phyloP scores from a whole-genome alignment of 2,113 vertebrate genomes.

The Xenopus borealis region DNA sequence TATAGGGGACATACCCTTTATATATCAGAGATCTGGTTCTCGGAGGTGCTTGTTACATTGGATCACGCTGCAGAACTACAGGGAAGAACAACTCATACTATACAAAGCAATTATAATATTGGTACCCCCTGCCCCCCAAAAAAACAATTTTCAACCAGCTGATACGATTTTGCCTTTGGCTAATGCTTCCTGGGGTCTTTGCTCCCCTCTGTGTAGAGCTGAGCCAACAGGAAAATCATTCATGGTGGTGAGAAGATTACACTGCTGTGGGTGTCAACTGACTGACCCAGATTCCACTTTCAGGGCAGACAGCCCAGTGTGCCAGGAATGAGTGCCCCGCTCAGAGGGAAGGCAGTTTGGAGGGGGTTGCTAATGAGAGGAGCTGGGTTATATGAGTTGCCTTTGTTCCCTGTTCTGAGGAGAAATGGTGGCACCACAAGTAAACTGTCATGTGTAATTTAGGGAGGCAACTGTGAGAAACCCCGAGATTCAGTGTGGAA shows the following conservation, averaged over 20 bases:
- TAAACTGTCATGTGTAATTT: not conserved
- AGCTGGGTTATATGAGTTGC: no score
- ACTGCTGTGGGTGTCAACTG: not conserved
- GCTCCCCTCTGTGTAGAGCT: not conserved
- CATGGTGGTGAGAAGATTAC: not conserved
- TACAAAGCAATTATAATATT: no score
- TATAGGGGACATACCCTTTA: no score
- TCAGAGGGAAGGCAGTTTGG: not conserved
- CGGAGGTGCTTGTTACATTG: no score
- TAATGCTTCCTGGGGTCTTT: no score
- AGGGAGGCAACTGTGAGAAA: not conserved
- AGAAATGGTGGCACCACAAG: not conserved
- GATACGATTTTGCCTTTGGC: no score
- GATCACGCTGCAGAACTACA: no score
- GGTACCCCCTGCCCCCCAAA: no score
- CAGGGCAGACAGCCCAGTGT: not conserved
- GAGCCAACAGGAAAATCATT: not conserved
- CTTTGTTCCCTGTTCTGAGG: not conserved
- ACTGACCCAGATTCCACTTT: constrained; percentile 2
- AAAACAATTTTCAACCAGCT: no score
- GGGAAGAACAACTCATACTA: no score
- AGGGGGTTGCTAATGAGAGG: no score
- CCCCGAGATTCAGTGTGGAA: not conserved
- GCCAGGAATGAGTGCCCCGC: not conserved
- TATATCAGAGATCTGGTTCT: no score